Evolutionary conservation across 2,113 vertebrate species (phyloP), one percentile per base, ranked within the genome.

Genomic region (Tupaia tana): DNA sequence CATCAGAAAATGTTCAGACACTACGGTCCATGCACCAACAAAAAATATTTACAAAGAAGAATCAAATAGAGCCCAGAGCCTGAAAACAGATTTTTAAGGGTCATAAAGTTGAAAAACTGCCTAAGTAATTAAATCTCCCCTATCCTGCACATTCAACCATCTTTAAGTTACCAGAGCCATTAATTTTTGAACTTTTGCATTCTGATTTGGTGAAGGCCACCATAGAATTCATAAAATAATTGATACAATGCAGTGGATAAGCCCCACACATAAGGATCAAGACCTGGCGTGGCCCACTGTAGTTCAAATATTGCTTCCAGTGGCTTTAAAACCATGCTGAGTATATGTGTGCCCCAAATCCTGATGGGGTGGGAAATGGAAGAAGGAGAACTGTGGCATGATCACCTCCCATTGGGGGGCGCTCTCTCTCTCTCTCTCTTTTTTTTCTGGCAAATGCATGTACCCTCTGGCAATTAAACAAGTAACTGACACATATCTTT

Each of bases 31-130:
- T 14, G 24, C 16, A 43, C 56, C 83, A 89, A 84, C 84, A 96
- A 86, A 85, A 89, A 92, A 58, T 78, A 29, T 25, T 89, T 92
- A 79, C 56, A 75, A 77, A 75, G 85, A 43, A 43, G 27, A 13
- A 83, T 91, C 69, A 92, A 80, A 86, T 88, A 73, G 95, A 81
- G 18, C 22, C 29, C 56, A 6, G 67, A 70, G 80, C 88, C 80
- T 89, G 67, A 93, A 95, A 86, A 91, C 56, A 92, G 61, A 90
- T 93, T 43, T 93, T 94, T 81, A 84, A 77, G 15, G 25, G n/a
- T 64, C 79, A 61, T 19, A 82, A 92, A 71, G 24, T n/a, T 67
- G 27, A 11, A 93, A 91, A 96, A 75, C 7, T 52, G 56, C 86
- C 7, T n/a, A 16, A 11, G n/a, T 11, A 61, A n/a, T 18, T 70